Evolutionary conservation across 2,113 vertebrate genomes (phyloP).

Genomic region (Turdus rufiventris): DNA sequence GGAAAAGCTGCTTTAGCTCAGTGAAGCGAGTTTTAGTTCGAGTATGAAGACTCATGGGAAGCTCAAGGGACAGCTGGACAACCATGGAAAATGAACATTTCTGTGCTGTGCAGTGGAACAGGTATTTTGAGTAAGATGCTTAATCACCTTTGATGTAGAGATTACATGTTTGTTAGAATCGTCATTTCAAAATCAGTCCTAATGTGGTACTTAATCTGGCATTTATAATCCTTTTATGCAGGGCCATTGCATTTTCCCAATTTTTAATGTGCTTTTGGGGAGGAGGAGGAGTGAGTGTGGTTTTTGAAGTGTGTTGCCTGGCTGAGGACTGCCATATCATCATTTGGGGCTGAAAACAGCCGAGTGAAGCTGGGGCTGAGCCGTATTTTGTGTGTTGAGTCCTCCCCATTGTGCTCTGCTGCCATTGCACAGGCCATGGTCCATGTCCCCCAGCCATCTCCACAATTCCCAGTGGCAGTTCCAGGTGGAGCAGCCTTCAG

Average conservation of each 20-base stretch:
- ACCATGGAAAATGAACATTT: background rate
- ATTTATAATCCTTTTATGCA: background rate
- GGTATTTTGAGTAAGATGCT: background rate
- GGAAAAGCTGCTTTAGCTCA: background rate
- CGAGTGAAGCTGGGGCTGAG: background rate
- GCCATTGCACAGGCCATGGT: accelerated
- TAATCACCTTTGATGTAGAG: background rate
- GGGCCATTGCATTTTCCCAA: background rate
- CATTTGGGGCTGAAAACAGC: accelerated
- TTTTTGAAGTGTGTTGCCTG: background rate
- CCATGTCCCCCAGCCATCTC: accelerated
- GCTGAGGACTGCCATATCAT: background rate
- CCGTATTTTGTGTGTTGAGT: background rate
- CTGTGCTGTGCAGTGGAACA: background rate
- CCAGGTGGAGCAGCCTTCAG: background rate
- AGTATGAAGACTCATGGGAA: background rate
- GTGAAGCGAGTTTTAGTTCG: background rate
- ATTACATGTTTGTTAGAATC: background rate
- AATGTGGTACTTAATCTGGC: background rate
- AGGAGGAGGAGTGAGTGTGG: background rate
- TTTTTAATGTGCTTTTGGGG: background rate
- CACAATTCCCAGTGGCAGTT: accelerated
- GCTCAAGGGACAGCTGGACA: background rate
- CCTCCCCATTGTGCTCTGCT: accelerated
- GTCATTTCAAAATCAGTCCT: background rate